Evolutionary conservation across 1,140 invertebrate species (phyloP).

Genomic region (Drosophila jambulina): DNA sequence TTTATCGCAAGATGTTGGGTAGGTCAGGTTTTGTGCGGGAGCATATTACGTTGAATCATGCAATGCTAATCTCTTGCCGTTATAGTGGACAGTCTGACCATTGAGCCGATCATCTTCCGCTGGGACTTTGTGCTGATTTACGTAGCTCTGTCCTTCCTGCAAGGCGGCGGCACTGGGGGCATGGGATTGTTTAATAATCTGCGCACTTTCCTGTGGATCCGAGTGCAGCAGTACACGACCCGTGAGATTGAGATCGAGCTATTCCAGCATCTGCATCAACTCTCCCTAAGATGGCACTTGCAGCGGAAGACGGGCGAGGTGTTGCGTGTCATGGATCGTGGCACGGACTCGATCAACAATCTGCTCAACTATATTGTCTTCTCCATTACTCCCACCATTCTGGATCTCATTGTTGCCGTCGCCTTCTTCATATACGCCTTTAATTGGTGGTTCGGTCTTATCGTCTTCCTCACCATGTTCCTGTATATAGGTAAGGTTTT

Average conservation of each 20-base stretch:
- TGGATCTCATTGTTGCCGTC: slow-evolving; percentile 97
- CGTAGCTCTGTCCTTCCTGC: slow-evolving; percentile 95
- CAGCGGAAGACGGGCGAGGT: slow-evolving; percentile 98
- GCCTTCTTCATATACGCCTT: slow-evolving; percentile 95
- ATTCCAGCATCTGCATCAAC: slow-evolving; percentile 93
- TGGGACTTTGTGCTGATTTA: slow-evolving; percentile 96
- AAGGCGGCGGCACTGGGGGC: slow-evolving; percentile 95
- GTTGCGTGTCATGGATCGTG: slow-evolving; percentile 96
- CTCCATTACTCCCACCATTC: slow-evolving; percentile 95
- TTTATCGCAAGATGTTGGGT: slow-evolving; percentile 96
- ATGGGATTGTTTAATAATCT: slow-evolving; percentile 97
- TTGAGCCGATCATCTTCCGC: slow-evolving; percentile 88
- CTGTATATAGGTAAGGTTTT: slow-evolving; percentile 94
- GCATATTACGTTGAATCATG: slow-evolving; percentile 11
- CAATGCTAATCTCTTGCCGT: slow-evolving; percentile 41
- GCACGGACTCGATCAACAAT: slow-evolving; percentile 97
- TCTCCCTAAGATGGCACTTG: slow-evolving; percentile 96
- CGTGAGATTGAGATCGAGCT: slow-evolving; percentile 94
- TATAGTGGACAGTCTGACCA: slow-evolving; percentile 91
- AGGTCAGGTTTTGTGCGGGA: slow-evolving; percentile 47
- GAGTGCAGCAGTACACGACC: slow-evolving; percentile 97
- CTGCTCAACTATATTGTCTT: slow-evolving; percentile 95
- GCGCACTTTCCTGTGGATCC: slow-evolving; percentile 96
- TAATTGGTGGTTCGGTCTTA: slow-evolving; percentile 97
- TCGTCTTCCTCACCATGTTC: slow-evolving; percentile 96